Evolutionary conservation across 2,797 vertebrate genomes (phyloP).

Genomic region (Sylvilagus floridanus): DNA sequence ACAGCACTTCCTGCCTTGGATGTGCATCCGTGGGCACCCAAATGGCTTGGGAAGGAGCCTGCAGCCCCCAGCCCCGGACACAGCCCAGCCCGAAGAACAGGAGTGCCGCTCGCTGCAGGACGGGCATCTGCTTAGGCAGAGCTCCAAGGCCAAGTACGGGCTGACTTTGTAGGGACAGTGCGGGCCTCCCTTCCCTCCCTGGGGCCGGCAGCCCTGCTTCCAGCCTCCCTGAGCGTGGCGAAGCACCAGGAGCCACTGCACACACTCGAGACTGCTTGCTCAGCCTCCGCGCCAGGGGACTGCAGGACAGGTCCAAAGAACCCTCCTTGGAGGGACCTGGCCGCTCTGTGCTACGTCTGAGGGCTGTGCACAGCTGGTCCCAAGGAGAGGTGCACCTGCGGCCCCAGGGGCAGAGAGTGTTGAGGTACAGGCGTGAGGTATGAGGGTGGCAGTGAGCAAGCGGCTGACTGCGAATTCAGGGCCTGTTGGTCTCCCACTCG

Average conservation of each 20-base stretch:
- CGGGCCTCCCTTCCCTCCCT: neutral
- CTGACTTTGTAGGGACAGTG: conserved; percentile 24
- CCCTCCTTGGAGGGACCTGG: neutral
- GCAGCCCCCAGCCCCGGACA: conserved; percentile 3
- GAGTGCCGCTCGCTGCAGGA: neutral
- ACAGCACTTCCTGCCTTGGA: conserved; percentile 44
- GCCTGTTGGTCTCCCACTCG: neutral
- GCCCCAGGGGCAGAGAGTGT: accelerated
- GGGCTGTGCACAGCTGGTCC: neutral
- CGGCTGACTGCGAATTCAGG: accelerated
- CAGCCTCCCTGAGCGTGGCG: conserved; percentile 46
- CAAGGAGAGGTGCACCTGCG: neutral
- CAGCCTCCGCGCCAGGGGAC: neutral
- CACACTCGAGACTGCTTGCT: neutral
- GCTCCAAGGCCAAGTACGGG: neutral
- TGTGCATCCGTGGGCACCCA: conserved; percentile 48
- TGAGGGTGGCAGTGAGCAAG: neutral
- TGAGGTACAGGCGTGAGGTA: too few relatives aligned
- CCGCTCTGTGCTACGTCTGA: neutral
- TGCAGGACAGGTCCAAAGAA: neutral
- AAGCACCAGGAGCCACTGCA: conserved; percentile 20
- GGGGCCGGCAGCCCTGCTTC: neutral
- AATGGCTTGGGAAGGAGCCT: conserved; percentile 68
- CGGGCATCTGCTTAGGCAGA: neutral
- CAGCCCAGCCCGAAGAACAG: conserved; percentile 38